phyloP scores from a whole-genome alignment of 2,797 vertebrate genomes.

The Sebastes minor region DNA sequence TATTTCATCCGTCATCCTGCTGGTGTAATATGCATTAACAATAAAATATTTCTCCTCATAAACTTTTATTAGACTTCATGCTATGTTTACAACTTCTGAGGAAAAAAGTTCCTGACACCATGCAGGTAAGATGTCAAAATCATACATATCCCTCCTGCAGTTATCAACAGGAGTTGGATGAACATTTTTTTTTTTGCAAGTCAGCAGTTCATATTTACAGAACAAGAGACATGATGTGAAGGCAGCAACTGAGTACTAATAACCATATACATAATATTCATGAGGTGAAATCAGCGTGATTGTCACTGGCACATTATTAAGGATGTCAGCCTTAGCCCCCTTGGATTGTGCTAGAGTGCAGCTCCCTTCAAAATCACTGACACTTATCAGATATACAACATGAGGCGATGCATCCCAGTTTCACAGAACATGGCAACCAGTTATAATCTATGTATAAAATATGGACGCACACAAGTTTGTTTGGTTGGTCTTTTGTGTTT shows the following conservation, averaged over 20 bases:
- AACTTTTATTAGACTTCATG: neutral
- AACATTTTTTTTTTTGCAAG: neutral
- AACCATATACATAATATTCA: neutral
- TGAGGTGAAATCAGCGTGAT: neutral
- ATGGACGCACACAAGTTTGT: neutral
- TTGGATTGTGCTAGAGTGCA: neutral
- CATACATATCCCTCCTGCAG: neutral
- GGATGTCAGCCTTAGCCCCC: neutral
- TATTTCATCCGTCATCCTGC: neutral
- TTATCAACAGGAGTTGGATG: neutral
- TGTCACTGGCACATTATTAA: neutral
- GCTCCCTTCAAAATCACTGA: neutral
- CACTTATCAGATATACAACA: neutral
- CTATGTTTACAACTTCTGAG: neutral
- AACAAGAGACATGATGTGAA: constrained; percentile 1
- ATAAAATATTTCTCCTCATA: too few relatives aligned
- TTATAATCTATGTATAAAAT: neutral
- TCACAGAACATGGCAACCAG: neutral
- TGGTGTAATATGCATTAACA: neutral
- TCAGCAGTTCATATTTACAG: constrained; percentile 35
- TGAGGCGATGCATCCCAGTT: neutral
- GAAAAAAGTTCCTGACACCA: neutral
- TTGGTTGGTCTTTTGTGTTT: neutral
- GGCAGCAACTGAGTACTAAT: neutral
- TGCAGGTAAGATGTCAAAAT: constrained; percentile 23